Base-by-base conservation (phyloP, 2,888 invertebrate genomes). In the Drosophila imparisetae region DNA sequence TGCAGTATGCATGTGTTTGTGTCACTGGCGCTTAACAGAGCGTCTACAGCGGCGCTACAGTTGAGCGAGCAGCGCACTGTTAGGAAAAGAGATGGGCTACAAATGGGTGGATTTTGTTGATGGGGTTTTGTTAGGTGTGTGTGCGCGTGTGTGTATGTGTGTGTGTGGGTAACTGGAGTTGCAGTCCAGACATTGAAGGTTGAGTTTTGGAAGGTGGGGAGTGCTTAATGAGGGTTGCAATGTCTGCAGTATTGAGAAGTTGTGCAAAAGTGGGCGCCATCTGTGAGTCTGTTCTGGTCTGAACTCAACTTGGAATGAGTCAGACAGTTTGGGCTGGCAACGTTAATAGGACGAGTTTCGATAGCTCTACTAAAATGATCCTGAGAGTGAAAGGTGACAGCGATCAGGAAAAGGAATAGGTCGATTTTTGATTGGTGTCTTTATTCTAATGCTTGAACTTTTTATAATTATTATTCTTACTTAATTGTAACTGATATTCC, bases 181-280 rank as follows among this genome's bases (percentile, higher is more conserved):
- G 83, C 81, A 78, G 65, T 62, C 74, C 75, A 80, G 81, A 81
- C 81, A 75, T 38, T 58, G 34, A 57, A 62, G 58, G 81, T 72
- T 80, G 75, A 80, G 85, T 45, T 45, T 24, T 2, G 36, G 45
- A 7, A 7, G 15, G 2, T 24, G 24, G 24, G 45, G 45, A 24
- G 81, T 73, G 75, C 64, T 54, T 80, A 82, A 86, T 81, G 86
- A 83, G 86, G 86, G 86, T 86, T 86, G 88, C 81, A 75, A 68
- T 82, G 74, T 82, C 78, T 78, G 75, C 73, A 78, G 78, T 82
- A 72, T 58, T 74, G 66, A 24, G 45, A 68, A 81, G 79, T 77
- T 73, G 61, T 66, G 70, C 66, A 66, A 59, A 73, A 69, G 52
- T 75, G 65, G 66, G 66, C 60, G 77, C 62, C 61, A 42, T 45